A percentile compares a stretch with the other conserved stretches of the same genome.
Conservation (phyloP, 2,113 vertebrate species). For the Megaceryle torquata region DNA sequence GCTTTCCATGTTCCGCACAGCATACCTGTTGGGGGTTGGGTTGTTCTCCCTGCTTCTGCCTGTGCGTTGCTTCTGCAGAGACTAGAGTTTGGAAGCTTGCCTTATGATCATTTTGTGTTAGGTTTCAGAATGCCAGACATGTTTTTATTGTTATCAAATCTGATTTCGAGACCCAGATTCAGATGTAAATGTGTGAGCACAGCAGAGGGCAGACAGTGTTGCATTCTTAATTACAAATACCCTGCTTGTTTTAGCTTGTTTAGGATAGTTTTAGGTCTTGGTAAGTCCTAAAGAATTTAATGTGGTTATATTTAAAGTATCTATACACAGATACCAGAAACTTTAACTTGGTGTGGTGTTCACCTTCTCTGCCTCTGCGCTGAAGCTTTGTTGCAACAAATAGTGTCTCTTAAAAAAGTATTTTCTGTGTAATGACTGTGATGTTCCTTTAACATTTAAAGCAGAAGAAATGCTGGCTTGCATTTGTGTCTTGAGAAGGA, state of each 20-base stretch:
- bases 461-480: not conserved
- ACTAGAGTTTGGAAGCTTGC: not conserved
- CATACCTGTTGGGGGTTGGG: too few relatives aligned
- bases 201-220: not conserved
- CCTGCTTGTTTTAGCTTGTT: not conserved
- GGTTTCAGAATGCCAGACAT: not conserved
- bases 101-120: not conserved
- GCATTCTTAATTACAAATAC: not conserved
- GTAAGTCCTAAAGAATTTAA: not conserved
- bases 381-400: not conserved
- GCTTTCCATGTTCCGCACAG: too few relatives aligned
- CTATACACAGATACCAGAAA: not conserved
- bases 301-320: not conserved
- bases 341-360: not conserved
- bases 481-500: not conserved
- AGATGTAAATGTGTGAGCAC: not conserved
- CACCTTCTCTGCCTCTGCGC: not conserved
- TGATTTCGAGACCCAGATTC: not conserved
- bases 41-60: not conserved
- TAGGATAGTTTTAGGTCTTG: not conserved
- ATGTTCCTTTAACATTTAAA: constrained; percentile 3
- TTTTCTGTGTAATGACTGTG: not conserved
- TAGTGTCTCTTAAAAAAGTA: not conserved
- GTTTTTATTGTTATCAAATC: not conserved
- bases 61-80: not conserved